Evolutionary conservation across 2,888 invertebrate species (phyloP).

Genomic region (Tenthredo livida): DNA sequence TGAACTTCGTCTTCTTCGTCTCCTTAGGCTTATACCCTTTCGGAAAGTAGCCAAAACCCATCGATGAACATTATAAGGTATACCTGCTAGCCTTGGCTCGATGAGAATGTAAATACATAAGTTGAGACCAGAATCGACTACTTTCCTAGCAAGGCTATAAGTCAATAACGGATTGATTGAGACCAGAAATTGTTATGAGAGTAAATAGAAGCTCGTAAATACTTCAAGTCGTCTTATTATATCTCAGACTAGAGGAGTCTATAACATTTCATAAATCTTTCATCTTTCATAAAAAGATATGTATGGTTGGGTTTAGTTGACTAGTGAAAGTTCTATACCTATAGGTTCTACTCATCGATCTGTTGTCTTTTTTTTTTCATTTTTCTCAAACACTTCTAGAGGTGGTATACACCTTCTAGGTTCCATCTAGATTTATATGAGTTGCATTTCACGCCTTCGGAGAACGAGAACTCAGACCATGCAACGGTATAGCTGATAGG

Average conservation of each 20-base stretch:
- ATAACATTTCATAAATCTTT: not conserved
- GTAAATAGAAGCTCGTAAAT: not conserved
- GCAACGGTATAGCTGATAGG: not conserved
- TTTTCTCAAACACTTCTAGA: not conserved
- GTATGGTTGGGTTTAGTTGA: not conserved
- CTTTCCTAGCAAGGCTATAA: no score
- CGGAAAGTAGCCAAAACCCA: no score
- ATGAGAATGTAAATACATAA: not conserved
- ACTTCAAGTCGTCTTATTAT: not conserved
- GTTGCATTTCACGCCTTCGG: not conserved
- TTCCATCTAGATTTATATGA: not conserved
- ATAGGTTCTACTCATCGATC: not conserved
- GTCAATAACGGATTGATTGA: no score
- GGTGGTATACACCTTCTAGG: not conserved
- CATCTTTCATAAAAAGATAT: not conserved
- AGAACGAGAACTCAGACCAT: not conserved
- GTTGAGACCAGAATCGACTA: not conserved
- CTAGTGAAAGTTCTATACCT: constrained; percentile 16
- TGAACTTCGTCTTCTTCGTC: no score
- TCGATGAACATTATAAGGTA: not conserved
- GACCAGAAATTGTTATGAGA: not conserved
- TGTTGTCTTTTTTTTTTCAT: not conserved
- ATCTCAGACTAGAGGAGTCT: not conserved
- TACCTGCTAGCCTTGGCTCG: not conserved
- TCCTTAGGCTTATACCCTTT: no score